Base-by-base conservation (phyloP, 2,888 invertebrate species). In the Agrotis exclamationis region DNA sequence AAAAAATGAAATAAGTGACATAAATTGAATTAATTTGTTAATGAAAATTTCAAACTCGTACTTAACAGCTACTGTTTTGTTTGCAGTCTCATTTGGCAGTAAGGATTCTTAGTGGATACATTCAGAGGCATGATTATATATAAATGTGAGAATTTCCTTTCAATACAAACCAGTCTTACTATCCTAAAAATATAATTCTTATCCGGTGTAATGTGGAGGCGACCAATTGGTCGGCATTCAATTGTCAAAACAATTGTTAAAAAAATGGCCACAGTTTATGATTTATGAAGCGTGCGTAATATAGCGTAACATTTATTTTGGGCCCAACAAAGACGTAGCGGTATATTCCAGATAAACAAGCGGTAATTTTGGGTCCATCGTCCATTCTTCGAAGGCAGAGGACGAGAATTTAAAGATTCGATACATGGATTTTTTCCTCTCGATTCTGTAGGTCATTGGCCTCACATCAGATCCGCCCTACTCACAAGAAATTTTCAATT, bases 321-420 rank as follows among this genome's bases (percentile, higher is more conserved):
- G 85, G 84, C 60, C 48, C 74, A 83, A 86, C 88, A 89, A 86
- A 87, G 86, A 90, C 83, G 87, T 93, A 94, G 91, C 95, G 94
- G 94, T 93, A 93, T 85, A 87, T 87, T 84, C 77, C 76, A 70
- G 79, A 75, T 86, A 91, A 90, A 87, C 85, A 80, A 68, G 86
- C 84, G 79, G 76, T 79, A 79, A 78, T 86, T 87, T 88, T 84
- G 80, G 86, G 85, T 78, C 84, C 85, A 67, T 82, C 71, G 87
- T 83, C 82, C 90, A 88, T 94, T 93, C 91, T 90, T 90, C 90
- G 92, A 92, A 93, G 86, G 84, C 87, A 88, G 86, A 86, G 86
- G 86, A 89, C 92, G 87, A 90, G 91, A 91, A 90, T 86, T 87
- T 85, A 90, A 84, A 91, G 89, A 88, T 90, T 90, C 88, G 87